These are phyloP conservation scores for Bombus sylvicola DNA, from an alignment of 1,140 invertebrate species.

Conservation along the genomic window DNA sequence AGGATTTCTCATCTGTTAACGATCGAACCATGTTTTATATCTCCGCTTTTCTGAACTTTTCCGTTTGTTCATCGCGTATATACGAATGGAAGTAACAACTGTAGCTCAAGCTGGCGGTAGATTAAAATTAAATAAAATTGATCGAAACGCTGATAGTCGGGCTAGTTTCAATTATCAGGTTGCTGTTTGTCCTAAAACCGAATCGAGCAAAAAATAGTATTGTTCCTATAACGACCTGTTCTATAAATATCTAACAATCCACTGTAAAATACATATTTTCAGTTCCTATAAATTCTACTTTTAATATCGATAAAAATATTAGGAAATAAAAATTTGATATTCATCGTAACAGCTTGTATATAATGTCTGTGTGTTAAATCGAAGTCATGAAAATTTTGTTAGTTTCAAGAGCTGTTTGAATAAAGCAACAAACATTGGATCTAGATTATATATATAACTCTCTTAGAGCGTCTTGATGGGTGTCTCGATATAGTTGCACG, in stretches of 20 bases:
- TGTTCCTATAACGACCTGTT: no score
- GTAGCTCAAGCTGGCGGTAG: no score
- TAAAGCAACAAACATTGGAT: not conserved
- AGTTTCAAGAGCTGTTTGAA: not conserved
- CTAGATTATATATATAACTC: not conserved
- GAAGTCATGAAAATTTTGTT: not conserved
- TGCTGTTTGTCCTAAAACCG: not conserved
- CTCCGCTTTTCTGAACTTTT: not conserved
- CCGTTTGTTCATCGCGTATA: not conserved
- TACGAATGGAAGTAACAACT: no score
- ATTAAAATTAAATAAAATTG: slow-evolving; percentile 11
- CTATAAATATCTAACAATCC: no score
- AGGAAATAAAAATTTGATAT: not conserved
- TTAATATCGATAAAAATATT: not conserved
- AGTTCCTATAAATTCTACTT: not conserved
- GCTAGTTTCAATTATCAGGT: no score
- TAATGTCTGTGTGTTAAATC: not conserved
- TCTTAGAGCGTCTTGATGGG: not conserved
- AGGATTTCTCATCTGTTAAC: not conserved
- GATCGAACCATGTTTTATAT: not conserved
- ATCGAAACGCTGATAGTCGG: no score
- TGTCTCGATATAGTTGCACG: not conserved
- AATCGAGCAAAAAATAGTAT: not conserved
- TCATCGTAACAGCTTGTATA: not conserved
- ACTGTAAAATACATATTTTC: no score